Evolutionary conservation across 2,113 vertebrate genomes (phyloP).

Genomic region (Cisticola juncidis): DNA sequence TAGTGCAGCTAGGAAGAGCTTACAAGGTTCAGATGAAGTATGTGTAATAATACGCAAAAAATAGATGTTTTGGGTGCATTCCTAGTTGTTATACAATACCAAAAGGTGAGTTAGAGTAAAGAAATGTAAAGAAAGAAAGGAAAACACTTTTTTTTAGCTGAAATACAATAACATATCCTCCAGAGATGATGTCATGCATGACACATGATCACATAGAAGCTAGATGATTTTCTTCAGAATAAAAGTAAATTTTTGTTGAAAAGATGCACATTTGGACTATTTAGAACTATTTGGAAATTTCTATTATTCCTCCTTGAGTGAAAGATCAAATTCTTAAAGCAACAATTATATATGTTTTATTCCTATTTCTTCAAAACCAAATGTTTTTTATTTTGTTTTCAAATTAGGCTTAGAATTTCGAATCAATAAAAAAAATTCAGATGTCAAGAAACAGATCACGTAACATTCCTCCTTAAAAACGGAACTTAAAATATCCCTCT

Average conservation of each 20-base stretch:
- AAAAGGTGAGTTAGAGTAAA: not conserved
- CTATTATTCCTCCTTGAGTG: not conserved
- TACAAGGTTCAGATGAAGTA: not conserved
- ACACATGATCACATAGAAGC: not conserved
- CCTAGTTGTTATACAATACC: not conserved
- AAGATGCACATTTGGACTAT: not conserved
- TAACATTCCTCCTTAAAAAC: not conserved
- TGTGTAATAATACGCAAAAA: not conserved
- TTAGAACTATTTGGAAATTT: not conserved
- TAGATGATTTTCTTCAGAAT: not conserved
- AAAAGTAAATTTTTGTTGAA: not conserved
- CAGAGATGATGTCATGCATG: not conserved
- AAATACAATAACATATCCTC: not conserved
- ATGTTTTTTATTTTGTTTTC: not conserved
- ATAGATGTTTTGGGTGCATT: not conserved
- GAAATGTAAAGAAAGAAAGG: not conserved
- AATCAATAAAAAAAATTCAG: not conserved
- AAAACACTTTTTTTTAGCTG: not conserved
- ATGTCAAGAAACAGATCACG: not conserved
- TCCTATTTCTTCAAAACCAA: not conserved
- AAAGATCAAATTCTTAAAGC: not conserved
- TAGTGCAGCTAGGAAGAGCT: not conserved
- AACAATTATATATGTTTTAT: fast-evolving
- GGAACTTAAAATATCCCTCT: not conserved
- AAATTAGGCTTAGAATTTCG: not conserved